Percentiles rank a stretch among this genome's conserved stretches.
phyloP scores from a whole-genome alignment of 2,797 vertebrate species.

The Knipowitschia caucasica region DNA sequence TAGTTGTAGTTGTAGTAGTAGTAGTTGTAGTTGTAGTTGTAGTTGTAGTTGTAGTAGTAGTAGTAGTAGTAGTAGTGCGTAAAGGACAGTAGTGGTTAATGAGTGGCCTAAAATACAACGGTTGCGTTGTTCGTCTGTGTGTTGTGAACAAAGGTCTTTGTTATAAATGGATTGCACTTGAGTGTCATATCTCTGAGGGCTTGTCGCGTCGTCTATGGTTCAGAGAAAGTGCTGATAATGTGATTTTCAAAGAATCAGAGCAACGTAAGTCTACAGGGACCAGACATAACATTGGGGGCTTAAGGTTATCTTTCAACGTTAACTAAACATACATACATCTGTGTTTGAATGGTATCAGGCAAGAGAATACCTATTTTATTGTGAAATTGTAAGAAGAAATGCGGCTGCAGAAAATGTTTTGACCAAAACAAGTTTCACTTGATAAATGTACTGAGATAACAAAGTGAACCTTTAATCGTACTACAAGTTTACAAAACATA shows the following conservation, averaged over 20 bases:
- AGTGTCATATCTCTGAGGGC: slow-evolving; percentile 15
- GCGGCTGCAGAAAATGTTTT: too few species aligned
- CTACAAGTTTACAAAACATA: too few species aligned
- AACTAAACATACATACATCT: slow-evolving; percentile 18
- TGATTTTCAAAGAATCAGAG: slow-evolving; percentile 31
- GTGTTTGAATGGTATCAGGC: slow-evolving; percentile 31
- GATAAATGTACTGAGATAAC: too few species aligned
- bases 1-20: background rate
- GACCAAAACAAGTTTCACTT: too few species aligned
- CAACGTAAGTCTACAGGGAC: slow-evolving; percentile 41
- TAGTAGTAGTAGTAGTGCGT: slow-evolving; percentile 10
- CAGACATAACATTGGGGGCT: slow-evolving; percentile 18
- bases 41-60: background rate
- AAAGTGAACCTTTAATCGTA: too few species aligned
- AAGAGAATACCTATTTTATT: too few species aligned
- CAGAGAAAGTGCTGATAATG: slow-evolving; percentile 21
- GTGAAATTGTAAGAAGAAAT: too few species aligned
- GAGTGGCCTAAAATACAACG: slow-evolving; percentile 68
- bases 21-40: background rate
- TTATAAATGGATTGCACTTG: background rate
- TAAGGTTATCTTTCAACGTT: slow-evolving; percentile 34
- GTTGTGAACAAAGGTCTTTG: slow-evolving; percentile 64
- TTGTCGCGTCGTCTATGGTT: slow-evolving; percentile 2
- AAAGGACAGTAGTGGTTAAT: slow-evolving; percentile 68
- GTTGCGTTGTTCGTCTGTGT: slow-evolving; percentile 52